Base-by-base conservation (phyloP, 2,888 invertebrate species). In the Pollenia labialis region DNA sequence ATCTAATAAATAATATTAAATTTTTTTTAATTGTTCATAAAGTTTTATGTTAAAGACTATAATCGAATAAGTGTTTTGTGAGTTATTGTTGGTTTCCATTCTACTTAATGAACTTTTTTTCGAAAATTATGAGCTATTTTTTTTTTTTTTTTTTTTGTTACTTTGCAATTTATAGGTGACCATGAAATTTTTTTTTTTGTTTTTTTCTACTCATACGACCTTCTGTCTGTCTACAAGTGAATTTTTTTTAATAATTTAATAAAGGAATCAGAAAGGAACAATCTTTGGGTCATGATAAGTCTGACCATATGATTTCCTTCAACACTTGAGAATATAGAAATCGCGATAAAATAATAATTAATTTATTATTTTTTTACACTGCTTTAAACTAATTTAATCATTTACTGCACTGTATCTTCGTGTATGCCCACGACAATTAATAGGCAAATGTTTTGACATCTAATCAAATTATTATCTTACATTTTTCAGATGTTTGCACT, bases 1-100 rank as follows among this genome's bases (percentile, higher is more conserved):
- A 90, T 90, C 90, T 90, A 91, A 91, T 91, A 91, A 92, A 90
- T 90, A 90, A 90, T 90, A 91, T 91, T 90, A 91, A 91, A n/a
- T n/a, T 92, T 91, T 90, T 89, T 88, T 90, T 92, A 92, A 90
- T 90, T 92, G 90, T 90, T 46, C 87, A 88, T 90, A 81, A 75
- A 58, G 44, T 10, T 32, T 2, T 44, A 58, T 74, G 58, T 9
- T 60, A 32, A 46, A 58, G 56, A 7, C 46, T 48, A 68, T 18
- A 58, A 68, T 44, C 40, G 71, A 54, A 87, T 62, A 32, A 66
- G 64, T 46, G 64, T 40, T 77, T 50, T 18, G 42, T 75, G 62
- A 64, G 16, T 77, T 68, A 48, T 77, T 23, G 40, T 7, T 16
- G 44, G 32, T 14, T 23, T 60, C 2, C 14, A 56, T 46, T 50